Evolutionary conservation across 2,888 invertebrate species (phyloP), one percentile per base, ranked within the genome.

Genomic region (Macrosoma leucophasiata): DNA sequence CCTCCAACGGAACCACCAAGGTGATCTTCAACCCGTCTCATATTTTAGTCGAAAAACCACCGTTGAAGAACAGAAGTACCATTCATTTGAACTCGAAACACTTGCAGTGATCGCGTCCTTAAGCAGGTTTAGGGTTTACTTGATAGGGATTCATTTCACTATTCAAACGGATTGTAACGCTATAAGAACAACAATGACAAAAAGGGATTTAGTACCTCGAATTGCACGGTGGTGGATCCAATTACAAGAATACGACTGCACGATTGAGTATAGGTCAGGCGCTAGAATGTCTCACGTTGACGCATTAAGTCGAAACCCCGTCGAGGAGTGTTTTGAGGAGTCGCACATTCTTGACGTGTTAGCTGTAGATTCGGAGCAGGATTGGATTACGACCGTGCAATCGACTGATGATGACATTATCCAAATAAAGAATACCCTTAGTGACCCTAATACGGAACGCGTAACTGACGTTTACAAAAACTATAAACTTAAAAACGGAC

Each of bases 161-260:
- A 22, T 70, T 4, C 33, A 56, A 0, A 68, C 66, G 0, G 66
- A 71, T 17, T 41, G 50, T 8, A 52, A 48, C n/a, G 51, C 57
- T 21, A 40, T 63, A 1, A 34, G 70, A 2, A 42, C 50, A 11
- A 55, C 50, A 4, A 61, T 51, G 6, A 53, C 52, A 4, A 46
- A 46, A 17, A 15, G 29, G 7, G 45, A 45, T 22, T 24, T 46
- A 30, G 10, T 27, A 2, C 43, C 46, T 14, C 22, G 46, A 4
- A 37, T 46, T 11, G 42, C 29, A 7, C 33, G 46, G n/a, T 41
- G 44, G 41, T 41, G 41, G 39, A 12, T 41, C 1, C 34, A 39
- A 7, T 11, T 41, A 4, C 37, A 34, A 13, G 25, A 19, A 2
- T 43, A 23, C 14, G 30, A 43, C 26, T 46, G 41, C 8, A 14